Evolutionary conservation across 1,140 invertebrate genomes (phyloP).

Genomic region (Oscheius sp.): DNA sequence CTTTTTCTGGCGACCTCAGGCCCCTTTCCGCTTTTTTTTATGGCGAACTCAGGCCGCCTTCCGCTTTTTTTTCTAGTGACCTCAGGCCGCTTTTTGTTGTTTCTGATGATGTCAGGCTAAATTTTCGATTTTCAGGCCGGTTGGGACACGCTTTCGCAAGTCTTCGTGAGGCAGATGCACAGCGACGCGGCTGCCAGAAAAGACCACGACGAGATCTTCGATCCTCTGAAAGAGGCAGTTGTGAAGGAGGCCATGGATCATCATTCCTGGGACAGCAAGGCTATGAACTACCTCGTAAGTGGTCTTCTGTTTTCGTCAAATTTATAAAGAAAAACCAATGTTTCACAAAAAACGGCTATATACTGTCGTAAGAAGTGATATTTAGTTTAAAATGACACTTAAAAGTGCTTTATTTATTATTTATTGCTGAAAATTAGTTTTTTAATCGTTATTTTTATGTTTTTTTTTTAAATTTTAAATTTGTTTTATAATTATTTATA

Average conservation of each 20-base stretch:
- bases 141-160: conserved; percentile 80
- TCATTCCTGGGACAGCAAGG: conserved; percentile 91
- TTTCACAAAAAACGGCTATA: too few species aligned
- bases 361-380: too few species aligned
- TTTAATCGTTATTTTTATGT: background rate
- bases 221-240: conserved; percentile 80
- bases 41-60: too few species aligned
- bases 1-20: too few species aligned
- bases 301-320: too few species aligned
- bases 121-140: conserved; percentile 67
- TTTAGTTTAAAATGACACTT: background rate
- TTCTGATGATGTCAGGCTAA: too few species aligned
- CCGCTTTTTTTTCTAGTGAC: too few species aligned
- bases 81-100: too few species aligned
- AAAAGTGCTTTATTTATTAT: conserved; percentile 8
- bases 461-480: too few species aligned
- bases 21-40: too few species aligned
- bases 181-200: conserved; percentile 65
- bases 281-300: conserved; percentile 66
- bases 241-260: conserved; percentile 78
- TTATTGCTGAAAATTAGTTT: conserved; percentile 10
- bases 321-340: too few species aligned
- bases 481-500: background rate
- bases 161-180: conserved; percentile 77
- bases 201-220: conserved; percentile 83